These are phyloP conservation scores for Listrodromus nycthemerus DNA, from an alignment of 2,888 invertebrate genomes.

Conservation along the genomic window DNA sequence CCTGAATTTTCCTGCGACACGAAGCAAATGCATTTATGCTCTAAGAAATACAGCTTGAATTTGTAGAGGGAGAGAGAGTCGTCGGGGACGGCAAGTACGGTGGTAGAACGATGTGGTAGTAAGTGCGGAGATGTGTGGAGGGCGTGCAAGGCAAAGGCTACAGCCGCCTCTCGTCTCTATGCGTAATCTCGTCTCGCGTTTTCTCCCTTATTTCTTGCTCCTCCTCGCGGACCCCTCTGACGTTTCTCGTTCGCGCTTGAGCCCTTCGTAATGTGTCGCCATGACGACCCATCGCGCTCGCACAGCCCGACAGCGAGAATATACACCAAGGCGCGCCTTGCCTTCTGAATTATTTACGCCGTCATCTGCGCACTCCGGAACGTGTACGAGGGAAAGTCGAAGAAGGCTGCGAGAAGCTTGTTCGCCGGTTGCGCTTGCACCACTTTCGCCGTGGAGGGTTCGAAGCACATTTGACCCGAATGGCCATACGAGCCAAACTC, in stretches of 20 bases:
- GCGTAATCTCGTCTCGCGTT: slow-evolving; percentile 36
- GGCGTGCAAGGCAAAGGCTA: slow-evolving; percentile 18
- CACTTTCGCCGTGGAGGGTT: slow-evolving; percentile 32
- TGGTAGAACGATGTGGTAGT: slow-evolving; percentile 12
- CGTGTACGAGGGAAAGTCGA: slow-evolving; percentile 10
- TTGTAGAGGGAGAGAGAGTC: slow-evolving; percentile 26
- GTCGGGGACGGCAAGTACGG: neutral
- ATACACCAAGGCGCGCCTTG: slow-evolving; percentile 73
- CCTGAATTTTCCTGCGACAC: slow-evolving; percentile 43
- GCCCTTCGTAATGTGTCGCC: slow-evolving; percentile 77
- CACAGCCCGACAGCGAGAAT: slow-evolving; percentile 26
- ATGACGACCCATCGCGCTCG: slow-evolving; percentile 72
- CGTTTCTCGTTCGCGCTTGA: slow-evolving; percentile 58
- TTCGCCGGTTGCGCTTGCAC: slow-evolving; percentile 20
- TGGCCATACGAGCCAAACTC: slow-evolving; percentile 23
- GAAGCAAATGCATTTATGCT: slow-evolving; percentile 60
- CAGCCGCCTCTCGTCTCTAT: neutral
- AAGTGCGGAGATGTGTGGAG: slow-evolving; percentile 30
- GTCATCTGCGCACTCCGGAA: slow-evolving; percentile 43
- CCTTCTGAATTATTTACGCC: slow-evolving; percentile 80
- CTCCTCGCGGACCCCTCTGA: slow-evolving; percentile 6
- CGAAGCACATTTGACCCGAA: slow-evolving; percentile 63
- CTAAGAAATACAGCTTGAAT: slow-evolving; percentile 54
- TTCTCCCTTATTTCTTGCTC: slow-evolving; percentile 47
- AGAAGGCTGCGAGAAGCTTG: slow-evolving; percentile 25